Conservation (phyloP, 2,888 invertebrate species). For the Ctena decussata region DNA sequence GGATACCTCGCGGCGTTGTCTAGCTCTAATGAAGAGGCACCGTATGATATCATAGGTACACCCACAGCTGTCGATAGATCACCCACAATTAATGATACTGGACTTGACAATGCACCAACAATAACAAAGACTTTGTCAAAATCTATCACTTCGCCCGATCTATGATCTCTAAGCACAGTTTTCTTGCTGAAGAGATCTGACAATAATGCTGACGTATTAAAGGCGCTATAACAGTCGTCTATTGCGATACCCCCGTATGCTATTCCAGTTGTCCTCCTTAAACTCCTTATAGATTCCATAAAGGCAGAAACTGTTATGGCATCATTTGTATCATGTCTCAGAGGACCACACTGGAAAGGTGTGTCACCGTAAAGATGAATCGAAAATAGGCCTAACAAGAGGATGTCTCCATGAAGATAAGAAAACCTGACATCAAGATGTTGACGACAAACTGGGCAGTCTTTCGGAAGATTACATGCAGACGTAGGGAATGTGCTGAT, state of each 20-base stretch:
- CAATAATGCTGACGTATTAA: constrained; percentile 63
- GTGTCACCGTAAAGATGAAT: constrained; percentile 58
- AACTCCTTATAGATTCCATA: constrained; percentile 55
- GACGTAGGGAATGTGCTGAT: constrained; percentile 27
- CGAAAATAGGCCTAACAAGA: constrained; percentile 73
- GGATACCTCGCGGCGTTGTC: constrained; percentile 72
- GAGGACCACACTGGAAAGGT: constrained; percentile 61
- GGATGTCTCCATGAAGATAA: constrained; percentile 69
- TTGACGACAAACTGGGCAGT: constrained; percentile 51
- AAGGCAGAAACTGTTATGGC: constrained; percentile 72
- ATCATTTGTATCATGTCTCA: constrained; percentile 60
- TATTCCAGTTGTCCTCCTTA: constrained; percentile 33
- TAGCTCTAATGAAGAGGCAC: constrained; percentile 72
- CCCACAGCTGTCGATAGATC: constrained; percentile 66
- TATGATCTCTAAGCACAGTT: constrained; percentile 48
- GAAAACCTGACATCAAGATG: constrained; percentile 55
- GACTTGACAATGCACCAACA: constrained; percentile 88
- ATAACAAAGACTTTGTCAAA: constrained; percentile 85
- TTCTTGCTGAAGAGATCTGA: constrained; percentile 64
- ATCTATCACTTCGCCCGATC: constrained; percentile 47
- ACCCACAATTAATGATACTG: constrained; percentile 69
- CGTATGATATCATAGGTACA: constrained; percentile 74
- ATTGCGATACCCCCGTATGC: constrained; percentile 71
- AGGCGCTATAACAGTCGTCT: constrained; percentile 76
- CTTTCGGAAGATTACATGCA: constrained; percentile 16